Conservation (phyloP, 2,797 vertebrate species). For the Silurus lanzhouensis region DNA sequence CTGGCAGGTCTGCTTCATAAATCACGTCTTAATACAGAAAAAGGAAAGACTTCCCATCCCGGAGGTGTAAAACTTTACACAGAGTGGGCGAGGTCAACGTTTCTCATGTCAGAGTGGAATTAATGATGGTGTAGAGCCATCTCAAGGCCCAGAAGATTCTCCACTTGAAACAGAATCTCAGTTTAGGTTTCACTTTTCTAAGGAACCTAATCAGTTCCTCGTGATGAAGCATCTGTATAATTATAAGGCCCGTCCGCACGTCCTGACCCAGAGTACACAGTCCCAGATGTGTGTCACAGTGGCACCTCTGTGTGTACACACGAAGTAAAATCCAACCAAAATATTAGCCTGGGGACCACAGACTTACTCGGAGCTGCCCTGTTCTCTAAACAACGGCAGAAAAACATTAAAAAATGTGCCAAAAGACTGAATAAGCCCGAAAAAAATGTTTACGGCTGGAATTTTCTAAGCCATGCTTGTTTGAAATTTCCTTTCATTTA, state of each 20-base stretch:
- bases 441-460: background rate
- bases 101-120: background rate
- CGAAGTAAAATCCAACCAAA: conserved; percentile 18
- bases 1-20: background rate
- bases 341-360: conserved; percentile 31
- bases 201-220: background rate
- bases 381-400: conserved; percentile 20
- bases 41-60: background rate
- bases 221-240: background rate
- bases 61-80: conserved; percentile 54
- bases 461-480: background rate
- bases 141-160: background rate
- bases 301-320: conserved; percentile 8
- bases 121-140: background rate
- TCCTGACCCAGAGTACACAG: background rate
- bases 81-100: conserved; percentile 45
- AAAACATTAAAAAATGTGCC: background rate
- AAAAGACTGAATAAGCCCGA: background rate
- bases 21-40: conserved; percentile 14
- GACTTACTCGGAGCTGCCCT: conserved; percentile 11
- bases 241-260: background rate
- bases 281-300: conserved; percentile 32
- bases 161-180: background rate
- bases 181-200: background rate
- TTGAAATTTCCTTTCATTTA: background rate